Conservation (phyloP, 2,113 vertebrate genomes). For the Notothenia coriiceps region DNA sequence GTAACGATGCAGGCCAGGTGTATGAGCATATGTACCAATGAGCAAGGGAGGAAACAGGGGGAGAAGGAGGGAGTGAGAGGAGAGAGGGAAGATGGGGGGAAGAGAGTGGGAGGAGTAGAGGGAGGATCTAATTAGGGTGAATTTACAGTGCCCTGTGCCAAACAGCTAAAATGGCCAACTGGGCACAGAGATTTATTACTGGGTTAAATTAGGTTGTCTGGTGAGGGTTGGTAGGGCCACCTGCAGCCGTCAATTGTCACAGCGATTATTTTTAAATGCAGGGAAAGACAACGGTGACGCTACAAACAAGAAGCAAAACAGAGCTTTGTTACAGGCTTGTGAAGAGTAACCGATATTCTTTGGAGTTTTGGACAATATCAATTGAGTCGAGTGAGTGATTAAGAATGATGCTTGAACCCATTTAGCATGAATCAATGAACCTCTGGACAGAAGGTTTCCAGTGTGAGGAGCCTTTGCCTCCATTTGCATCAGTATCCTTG, state of each 20-base stretch:
- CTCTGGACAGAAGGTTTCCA: constrained; percentile 73
- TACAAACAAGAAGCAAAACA: constrained; percentile 36
- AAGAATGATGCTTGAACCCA: constrained; percentile 72
- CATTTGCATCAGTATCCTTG: constrained; percentile 82
- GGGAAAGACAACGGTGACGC: constrained; percentile 41
- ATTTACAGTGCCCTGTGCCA: constrained; percentile 81
- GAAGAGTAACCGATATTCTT: constrained; percentile 49
- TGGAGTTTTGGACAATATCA: constrained; percentile 71
- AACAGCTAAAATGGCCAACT: constrained; percentile 82
- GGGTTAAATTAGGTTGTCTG: constrained; percentile 80
- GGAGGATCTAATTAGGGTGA: constrained; percentile 81
- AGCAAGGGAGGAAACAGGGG: constrained; percentile 69
- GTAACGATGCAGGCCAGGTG: constrained; percentile 95
- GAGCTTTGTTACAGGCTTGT: constrained; percentile 7
- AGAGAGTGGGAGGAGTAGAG: constrained; percentile 66
- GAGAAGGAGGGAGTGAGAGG: constrained; percentile 58
- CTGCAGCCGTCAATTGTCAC: constrained; percentile 76
- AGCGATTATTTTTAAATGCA: constrained; percentile 68
- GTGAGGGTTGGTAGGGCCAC: constrained; percentile 68
- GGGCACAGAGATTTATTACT: constrained; percentile 79
- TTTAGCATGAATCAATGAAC: constrained; percentile 82
- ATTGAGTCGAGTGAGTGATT: constrained; percentile 70
- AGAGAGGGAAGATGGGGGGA: constrained; percentile 54
- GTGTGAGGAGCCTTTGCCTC: constrained; percentile 72
- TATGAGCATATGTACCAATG: constrained; percentile 87